Conservation (phyloP, 2,888 invertebrate genomes). For the Rotaria macrura region DNA sequence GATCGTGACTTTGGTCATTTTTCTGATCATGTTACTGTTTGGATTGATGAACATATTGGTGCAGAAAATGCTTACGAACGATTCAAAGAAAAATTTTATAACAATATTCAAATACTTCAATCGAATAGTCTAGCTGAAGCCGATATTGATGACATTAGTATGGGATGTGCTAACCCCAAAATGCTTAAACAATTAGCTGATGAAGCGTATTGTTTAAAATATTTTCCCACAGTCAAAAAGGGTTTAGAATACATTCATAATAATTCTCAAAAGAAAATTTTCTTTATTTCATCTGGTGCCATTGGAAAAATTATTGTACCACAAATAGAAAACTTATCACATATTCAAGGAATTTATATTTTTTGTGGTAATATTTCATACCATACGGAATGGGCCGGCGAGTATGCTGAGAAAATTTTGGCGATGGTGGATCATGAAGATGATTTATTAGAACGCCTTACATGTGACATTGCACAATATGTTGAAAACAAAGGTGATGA, state of each 20-base stretch:
- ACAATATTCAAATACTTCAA: neutral
- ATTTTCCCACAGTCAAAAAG: neutral
- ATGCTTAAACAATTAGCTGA: neutral
- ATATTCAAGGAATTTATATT: constrained; percentile 12
- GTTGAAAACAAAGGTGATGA: neutral
- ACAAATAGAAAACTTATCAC: neutral
- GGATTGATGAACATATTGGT: constrained; percentile 1
- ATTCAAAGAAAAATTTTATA: neutral
- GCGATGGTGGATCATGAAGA: constrained; percentile 1
- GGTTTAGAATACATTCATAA: neutral
- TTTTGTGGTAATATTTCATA: neutral
- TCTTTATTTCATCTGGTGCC: neutral
- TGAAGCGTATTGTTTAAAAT: neutral
- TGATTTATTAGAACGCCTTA: neutral
- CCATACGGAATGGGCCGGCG: neutral
- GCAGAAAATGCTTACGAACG: neutral
- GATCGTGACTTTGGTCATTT: neutral
- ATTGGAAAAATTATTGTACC: constrained; percentile 2
- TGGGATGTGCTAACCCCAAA: neutral
- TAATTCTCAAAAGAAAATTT: neutral
- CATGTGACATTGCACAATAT: neutral
- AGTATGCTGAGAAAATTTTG: neutral
- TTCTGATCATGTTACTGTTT: constrained; percentile 13
- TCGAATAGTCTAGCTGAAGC: neutral
- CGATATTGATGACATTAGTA: neutral